Evolutionary conservation across 2,888 invertebrate species (phyloP), one percentile per base, ranked within the genome.

Genomic region (Arctia plantaginis): DNA sequence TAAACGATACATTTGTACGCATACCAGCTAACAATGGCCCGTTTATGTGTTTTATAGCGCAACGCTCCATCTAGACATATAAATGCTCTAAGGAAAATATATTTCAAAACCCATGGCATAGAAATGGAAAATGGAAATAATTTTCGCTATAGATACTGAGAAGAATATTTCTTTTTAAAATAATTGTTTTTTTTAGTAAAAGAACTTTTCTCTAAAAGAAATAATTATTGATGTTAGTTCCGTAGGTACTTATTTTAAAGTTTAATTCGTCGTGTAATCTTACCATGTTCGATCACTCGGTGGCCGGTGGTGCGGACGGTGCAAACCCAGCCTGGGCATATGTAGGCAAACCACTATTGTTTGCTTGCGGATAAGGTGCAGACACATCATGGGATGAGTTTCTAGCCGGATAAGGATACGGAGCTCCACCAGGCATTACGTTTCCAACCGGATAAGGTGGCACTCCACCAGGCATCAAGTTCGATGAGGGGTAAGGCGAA

Each of bases 251-350:
- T 59, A 59, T 13, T 15, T 62, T 30, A 1, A 27, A 27, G n/a
- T n/a, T 10, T n/a, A 3, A 18, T 20, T 18, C 20, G 1, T 10
- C 30, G 0, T 39, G 10, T 30, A 41, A 27, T 55, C n/a, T 55
- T 55, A 55, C 33, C 20, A 10, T 51, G 1, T 23, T 13, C 51
- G 23, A 18, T 47, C 64, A 71, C 18, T 64, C 64, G 33, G n/a
- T 1, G 1, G 65, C 64, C 13, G 71, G 71, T n/a, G 70, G 70
- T 1, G 70, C 70, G 18, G 71, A 71, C 30, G 71, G 71, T 2
- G 65, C 66, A 62, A 18, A 69, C 18, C 59, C 59, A 39, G 30
- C 59, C 59, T 33, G 39, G 13, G 35, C 39, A 51, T 51, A 44
- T 18, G 59, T n/a, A 10, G 69, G 55, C 39, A 20, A 18, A 27